Base-by-base conservation (phyloP, 2,888 invertebrate species). In the Platycheirus albimanus region DNA sequence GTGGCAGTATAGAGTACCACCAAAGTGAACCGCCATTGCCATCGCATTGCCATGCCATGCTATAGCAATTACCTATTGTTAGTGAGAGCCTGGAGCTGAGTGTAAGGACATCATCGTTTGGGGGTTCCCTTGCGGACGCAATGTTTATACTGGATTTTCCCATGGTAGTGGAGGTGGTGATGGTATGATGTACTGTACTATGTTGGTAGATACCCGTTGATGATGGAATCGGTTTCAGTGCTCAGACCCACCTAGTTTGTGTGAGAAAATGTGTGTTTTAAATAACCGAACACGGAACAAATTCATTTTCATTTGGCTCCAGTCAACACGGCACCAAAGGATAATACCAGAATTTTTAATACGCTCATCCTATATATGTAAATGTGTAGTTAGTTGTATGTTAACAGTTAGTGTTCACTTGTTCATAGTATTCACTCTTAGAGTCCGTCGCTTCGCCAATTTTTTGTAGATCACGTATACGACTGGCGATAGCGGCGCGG, bases 251-350 rank as follows among this genome's bases (percentile, higher is more conserved):
- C 11, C 2, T n/a, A 28, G 51, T 8, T 56, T 56, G 43, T 61
- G 64, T 43, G 76, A 54, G 67, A 47, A 63, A 64, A 43, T 75
- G 80, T 75, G 49, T 63, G 71, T 81, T 81, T 81, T 71, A 76
- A 81, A 81, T 81, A 76, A 71, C 71, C 41, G 49, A 71, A 61
- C 58, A 71, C 61, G 38, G 61, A 51, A 61, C 41, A 43, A 76
- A 72, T 76, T 63, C 81, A 71, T 81, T 81, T 81, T 71, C 66
- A 71, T 70, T 80, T 81, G 76, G 80, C 76, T 81, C 80, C 81
- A 81, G 81, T 54, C 81, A 81, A 76, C 81, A 71, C 76, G 81
- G 81, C 81, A 72, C 81, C 81, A 76, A 76, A 58, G 81, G 76
- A 63, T 71, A 71, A 76, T 67, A 81, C 70, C 36, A 66, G 81